A percentile compares a stretch with the other conserved stretches of the same genome.
Conservation (phyloP, 37 sponge, comb jelly and placozoan species). For the Theonella swinhoei region DNA sequence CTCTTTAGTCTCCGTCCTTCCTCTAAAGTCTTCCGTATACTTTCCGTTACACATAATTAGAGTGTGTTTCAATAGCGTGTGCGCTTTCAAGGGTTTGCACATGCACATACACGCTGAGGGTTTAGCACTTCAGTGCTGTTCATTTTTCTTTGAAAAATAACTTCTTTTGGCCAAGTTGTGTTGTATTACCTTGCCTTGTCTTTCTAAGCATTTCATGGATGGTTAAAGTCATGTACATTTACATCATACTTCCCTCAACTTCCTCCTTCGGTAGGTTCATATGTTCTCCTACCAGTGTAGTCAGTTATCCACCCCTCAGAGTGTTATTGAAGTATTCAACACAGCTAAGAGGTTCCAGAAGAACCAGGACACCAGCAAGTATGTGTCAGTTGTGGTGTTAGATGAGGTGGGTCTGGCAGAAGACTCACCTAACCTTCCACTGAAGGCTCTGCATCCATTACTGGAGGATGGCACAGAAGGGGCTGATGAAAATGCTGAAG, state of each 20-base stretch:
- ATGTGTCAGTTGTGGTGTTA: constrained; percentile 87
- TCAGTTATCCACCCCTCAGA: constrained; percentile 83
- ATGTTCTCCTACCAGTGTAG: constrained; percentile 93
- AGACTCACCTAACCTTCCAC: constrained; percentile 90
- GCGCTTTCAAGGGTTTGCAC: no score
- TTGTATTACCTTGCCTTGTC: neutral
- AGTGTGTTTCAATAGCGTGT: no score
- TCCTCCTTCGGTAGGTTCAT: no score
- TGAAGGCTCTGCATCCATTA: constrained; percentile 94
- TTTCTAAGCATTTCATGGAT: no score
- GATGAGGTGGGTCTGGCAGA: constrained; percentile 98
- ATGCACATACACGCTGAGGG: no score
- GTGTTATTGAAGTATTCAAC: constrained; percentile 83
- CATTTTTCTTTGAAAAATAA: no score
- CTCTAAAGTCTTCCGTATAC: no score
- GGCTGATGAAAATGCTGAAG: constrained; percentile 57
- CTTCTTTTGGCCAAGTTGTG: no score
- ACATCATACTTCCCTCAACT: neutral
- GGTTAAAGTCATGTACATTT: neutral
- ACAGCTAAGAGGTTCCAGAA: constrained; percentile 66
- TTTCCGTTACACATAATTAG: no score
- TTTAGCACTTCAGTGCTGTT: no score
- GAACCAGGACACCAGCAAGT: constrained; percentile 53
- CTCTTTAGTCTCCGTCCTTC: no score
- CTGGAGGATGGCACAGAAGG: constrained; percentile 93